phyloP scores from a whole-genome alignment of 2,888 invertebrate species.

The Masnerella sp. region DNA sequence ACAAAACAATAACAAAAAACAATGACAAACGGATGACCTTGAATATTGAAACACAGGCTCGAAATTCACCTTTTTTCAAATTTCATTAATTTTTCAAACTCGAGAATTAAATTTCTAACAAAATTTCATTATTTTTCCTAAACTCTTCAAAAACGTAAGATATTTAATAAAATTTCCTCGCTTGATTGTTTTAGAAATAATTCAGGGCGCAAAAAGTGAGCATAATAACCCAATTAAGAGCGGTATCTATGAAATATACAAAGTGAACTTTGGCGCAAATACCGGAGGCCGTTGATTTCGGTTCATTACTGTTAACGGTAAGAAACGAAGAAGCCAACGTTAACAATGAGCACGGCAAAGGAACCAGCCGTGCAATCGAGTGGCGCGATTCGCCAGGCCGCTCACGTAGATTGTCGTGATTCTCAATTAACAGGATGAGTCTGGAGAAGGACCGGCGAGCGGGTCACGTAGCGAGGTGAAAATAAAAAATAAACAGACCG shows the following conservation, averaged over 20 bases:
- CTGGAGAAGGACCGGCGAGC: slow-evolving; percentile 45
- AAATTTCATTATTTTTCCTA: no score
- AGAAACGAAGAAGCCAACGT: slow-evolving; percentile 41
- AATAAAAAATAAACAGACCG: slow-evolving; percentile 66
- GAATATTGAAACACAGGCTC: no score
- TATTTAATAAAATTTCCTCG: no score
- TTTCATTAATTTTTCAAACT: no score
- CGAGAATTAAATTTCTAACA: no score
- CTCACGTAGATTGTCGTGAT: slow-evolving; percentile 71
- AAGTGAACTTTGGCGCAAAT: slow-evolving; percentile 37
- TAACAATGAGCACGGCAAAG: slow-evolving; percentile 51
- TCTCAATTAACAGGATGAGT: slow-evolving; percentile 68
- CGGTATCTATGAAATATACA: slow-evolving; percentile 18
- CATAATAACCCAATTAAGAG: slow-evolving; percentile 13
- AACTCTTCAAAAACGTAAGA: no score
- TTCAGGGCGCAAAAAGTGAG: slow-evolving; percentile 3
- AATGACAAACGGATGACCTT: no score
- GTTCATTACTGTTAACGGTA: slow-evolving; percentile 43
- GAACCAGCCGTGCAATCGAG: slow-evolving; percentile 62
- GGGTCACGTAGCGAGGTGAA: slow-evolving; percentile 56
- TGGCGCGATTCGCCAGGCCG: slow-evolving; percentile 63
- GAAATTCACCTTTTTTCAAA: no score
- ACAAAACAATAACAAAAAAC: no score
- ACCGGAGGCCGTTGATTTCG: slow-evolving; percentile 25
- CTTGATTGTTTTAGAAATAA: no score